These are phyloP conservation scores for Coptodon rendalli DNA, from an alignment of 2,113 vertebrate genomes.

Conservation along the genomic window DNA sequence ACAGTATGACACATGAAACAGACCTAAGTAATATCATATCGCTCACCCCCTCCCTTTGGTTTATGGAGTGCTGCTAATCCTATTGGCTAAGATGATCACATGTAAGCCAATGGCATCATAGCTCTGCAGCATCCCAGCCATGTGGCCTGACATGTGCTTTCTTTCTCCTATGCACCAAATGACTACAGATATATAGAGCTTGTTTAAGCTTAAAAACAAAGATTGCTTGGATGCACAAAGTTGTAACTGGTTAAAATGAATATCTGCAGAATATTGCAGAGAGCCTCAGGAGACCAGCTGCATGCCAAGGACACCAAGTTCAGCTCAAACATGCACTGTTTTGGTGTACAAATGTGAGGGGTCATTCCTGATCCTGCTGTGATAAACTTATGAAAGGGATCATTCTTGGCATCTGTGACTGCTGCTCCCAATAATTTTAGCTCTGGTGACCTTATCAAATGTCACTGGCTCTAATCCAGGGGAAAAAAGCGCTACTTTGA, in stretches of 20 bases:
- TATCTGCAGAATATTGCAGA: neutral
- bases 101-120: neutral
- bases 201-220: neutral
- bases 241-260: neutral
- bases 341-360: neutral
- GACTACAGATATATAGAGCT: neutral
- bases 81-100: neutral
- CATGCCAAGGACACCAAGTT: neutral
- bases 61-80: neutral
- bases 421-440: neutral
- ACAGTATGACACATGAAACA: neutral
- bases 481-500: neutral
- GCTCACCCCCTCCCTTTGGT: neutral
- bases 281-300: neutral
- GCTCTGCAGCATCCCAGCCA: neutral
- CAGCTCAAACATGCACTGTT: neutral
- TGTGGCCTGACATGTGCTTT: conserved; percentile 12
- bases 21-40: neutral
- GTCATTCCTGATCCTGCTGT: neutral
- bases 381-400: neutral
- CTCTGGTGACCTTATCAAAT: neutral
- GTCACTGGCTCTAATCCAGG: neutral
- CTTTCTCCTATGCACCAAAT: neutral
- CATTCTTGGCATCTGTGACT: neutral
- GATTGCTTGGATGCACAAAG: neutral